Base-by-base conservation (phyloP, 2,888 invertebrate genomes). In the Cylindroiulus punctatus region DNA sequence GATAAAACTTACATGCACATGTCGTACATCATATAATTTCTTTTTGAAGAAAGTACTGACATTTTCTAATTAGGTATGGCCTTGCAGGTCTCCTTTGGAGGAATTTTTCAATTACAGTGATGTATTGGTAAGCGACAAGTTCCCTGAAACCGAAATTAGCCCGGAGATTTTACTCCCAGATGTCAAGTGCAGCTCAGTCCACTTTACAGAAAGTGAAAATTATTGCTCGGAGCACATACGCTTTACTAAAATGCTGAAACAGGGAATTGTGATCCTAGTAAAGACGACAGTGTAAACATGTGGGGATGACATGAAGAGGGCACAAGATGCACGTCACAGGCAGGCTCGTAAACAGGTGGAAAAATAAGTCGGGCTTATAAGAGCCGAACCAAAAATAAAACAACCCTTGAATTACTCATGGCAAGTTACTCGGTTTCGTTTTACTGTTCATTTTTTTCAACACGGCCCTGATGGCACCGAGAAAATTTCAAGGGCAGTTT, bases 231-330 rank as follows among this genome's bases (percentile, higher is more conserved):
- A 30, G 76, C 76, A 26, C 76, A 76, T 65, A 12, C 7, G 76
- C 14, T 76, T 17, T 1, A 30, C 30, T 26, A 76, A 22, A 76
- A 76, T 30, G 76, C 76, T 76, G 76, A 76, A 76, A 30, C 76
- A 76, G 76, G 76, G 76, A 65, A 76, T 76, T 76, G 76, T 76
- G 76, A 30, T 76, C 76, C 76, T 30, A 14, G 76, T 76, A 76
- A 22, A 30, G 14, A 7, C 76, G 7, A 14, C 12, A 5, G 22
- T 22, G 76, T 76, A 76, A 76, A 76, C 76, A 76, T 76, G 22
- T 76, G 30, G 76, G 76, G 76, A 26, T 30, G 76, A 30, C 26
- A 76, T 76, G 76, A 76, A 30, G 76, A 76, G 26, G 76, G 14
- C 22, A 76, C 26, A 22, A 76, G 76, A 30, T 2, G 76, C 26